phyloP scores from a whole-genome alignment of 2,797 vertebrate genomes.

The Crenuchus spilurus region DNA sequence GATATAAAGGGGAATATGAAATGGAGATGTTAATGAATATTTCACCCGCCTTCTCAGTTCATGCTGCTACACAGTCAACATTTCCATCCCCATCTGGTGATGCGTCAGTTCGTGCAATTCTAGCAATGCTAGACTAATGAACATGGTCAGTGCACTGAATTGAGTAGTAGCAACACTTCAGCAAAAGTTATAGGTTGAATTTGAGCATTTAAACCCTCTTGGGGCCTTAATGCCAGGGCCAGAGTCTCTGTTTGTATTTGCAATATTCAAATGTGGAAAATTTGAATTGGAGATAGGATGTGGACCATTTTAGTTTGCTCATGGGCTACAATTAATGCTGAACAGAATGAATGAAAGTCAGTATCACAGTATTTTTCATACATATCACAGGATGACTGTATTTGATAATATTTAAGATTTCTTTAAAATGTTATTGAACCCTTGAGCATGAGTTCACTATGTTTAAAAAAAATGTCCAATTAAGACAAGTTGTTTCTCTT shows the following conservation, averaged over 20 bases:
- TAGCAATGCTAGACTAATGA: slow-evolving; percentile 37
- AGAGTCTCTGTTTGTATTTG: neutral
- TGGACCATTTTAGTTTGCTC: neutral
- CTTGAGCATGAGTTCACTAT: too few relatives aligned
- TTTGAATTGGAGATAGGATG: neutral
- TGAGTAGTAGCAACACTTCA: slow-evolving; percentile 7
- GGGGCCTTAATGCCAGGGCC: neutral
- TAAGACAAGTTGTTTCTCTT: too few relatives aligned
- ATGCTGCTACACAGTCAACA: slow-evolving; percentile 49
- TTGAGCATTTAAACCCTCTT: neutral
- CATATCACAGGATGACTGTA: too few relatives aligned
- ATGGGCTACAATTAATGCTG: neutral
- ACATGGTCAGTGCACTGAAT: slow-evolving; percentile 21
- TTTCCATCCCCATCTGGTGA: slow-evolving; percentile 48
- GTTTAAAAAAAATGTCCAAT: too few relatives aligned
- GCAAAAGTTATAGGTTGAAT: neutral
- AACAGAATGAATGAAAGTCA: neutral
- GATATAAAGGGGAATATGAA: slow-evolving; percentile 52
- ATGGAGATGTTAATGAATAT: slow-evolving; percentile 57
- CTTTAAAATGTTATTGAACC: too few relatives aligned
- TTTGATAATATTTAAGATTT: too few relatives aligned
- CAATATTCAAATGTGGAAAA: neutral
- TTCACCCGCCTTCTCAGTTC: slow-evolving; percentile 50
- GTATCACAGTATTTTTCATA: too few relatives aligned
- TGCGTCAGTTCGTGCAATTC: slow-evolving; percentile 45